A percentile compares a stretch with the other conserved stretches of the same genome.
These are phyloP conservation scores for Eupeodes luniger DNA, from an alignment of 2,888 invertebrate species.

Conservation along the genomic window DNA sequence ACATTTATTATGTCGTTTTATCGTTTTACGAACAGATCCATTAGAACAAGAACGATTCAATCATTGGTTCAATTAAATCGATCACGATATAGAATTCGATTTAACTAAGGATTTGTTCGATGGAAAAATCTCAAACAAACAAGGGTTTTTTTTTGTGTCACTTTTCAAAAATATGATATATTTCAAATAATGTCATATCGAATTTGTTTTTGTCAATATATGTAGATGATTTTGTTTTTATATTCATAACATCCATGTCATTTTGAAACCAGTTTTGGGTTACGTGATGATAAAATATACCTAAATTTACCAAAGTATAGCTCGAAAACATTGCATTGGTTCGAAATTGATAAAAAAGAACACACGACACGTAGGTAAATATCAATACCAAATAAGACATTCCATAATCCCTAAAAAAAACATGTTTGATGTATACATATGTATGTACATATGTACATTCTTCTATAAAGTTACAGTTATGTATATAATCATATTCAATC, in stretches of 20 bases:
- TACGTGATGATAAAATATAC: background rate
- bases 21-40: too few species aligned
- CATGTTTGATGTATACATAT: background rate
- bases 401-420: constrained; percentile 8
- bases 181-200: background rate
- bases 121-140: too few species aligned
- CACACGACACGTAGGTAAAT: background rate
- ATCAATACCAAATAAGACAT: constrained; percentile 10
- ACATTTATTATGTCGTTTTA: too few species aligned
- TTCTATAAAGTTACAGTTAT: too few species aligned
- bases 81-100: too few species aligned
- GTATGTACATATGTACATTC: too few species aligned
- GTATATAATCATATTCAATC: background rate
- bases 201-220: background rate
- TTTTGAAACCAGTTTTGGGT: background rate
- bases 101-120: too few species aligned
- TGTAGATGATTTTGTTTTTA: background rate
- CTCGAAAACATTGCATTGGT: background rate
- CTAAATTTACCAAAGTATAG: background rate
- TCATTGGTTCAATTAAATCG: too few species aligned
- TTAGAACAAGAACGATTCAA: too few species aligned
- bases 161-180: background rate
- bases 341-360: background rate
- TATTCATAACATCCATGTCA: constrained; percentile 14
- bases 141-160: background rate